These are phyloP conservation scores for Staurois parvus DNA, from an alignment of 2,797 vertebrate species.

Conservation along the genomic window DNA sequence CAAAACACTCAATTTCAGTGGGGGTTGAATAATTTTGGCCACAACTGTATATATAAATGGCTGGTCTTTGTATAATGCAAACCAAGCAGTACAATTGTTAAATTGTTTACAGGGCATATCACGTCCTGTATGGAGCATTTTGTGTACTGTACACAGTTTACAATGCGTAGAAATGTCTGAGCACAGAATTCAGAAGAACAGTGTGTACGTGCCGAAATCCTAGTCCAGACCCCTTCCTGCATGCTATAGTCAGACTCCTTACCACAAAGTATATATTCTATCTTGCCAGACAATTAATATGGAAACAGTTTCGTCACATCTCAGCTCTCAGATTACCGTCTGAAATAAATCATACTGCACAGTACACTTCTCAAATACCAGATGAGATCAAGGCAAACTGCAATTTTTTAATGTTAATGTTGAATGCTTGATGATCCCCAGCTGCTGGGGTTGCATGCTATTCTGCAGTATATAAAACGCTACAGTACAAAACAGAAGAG, in stretches of 20 bases:
- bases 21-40: too few relatives aligned
- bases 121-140: neutral
- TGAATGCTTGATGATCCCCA: too few relatives aligned
- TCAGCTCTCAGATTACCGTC: slow-evolving; percentile 6
- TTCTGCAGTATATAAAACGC: too few relatives aligned
- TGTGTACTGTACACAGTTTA: neutral
- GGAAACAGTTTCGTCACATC: slow-evolving; percentile 29
- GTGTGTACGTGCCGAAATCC: neutral
- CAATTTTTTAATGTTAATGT: neutral
- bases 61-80: neutral
- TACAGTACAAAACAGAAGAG: too few relatives aligned
- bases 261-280: slow-evolving; percentile 23
- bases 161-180: neutral
- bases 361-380: slow-evolving; percentile 23
- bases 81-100: neutral
- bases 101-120: neutral
- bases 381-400: neutral
- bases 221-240: neutral
- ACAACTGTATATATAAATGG: too few relatives aligned
- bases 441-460: too few relatives aligned
- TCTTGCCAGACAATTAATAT: slow-evolving; percentile 27
- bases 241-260: neutral
- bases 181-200: neutral
- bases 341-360: slow-evolving; percentile 24
- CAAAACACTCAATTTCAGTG: too few relatives aligned